phyloP scores from a whole-genome alignment of 2,113 vertebrate genomes.

The Caretta caretta region DNA sequence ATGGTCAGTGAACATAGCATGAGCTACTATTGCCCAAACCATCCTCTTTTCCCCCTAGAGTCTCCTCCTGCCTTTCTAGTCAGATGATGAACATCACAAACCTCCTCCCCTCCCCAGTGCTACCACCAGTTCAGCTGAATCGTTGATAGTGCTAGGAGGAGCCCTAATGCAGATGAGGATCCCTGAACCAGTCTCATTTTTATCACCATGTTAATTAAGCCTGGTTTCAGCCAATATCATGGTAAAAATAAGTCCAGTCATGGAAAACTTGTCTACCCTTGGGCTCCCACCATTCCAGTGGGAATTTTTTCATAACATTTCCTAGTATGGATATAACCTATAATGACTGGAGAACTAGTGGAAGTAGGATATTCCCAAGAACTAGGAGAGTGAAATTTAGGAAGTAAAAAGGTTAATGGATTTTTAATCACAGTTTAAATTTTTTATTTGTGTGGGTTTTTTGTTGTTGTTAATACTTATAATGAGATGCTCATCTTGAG shows the following conservation, averaged over 20 bases:
- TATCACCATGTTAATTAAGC: conserved; percentile 35
- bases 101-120: not conserved
- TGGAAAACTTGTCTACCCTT: not conserved
- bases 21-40: not conserved
- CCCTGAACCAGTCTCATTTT: not conserved
- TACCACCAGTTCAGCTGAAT: conserved; percentile 1
- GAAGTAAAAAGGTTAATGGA: not conserved
- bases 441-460: not conserved
- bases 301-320: not conserved
- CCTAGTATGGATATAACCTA: not conserved
- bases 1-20: not conserved
- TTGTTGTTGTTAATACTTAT: not conserved
- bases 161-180: not conserved
- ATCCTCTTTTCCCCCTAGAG: not conserved
- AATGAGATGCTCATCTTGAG: not conserved
- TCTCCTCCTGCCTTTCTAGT: not conserved
- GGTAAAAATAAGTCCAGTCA: conserved; percentile 3
- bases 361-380: not conserved
- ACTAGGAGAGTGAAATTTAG: not conserved
- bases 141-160: not conserved
- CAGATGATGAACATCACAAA: not conserved
- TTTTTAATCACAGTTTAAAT: not conserved
- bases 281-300: not conserved
- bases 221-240: not conserved
- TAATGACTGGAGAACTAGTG: not conserved